phyloP scores from a whole-genome alignment of 2,113 vertebrate species.

The Jaculus jaculus region DNA sequence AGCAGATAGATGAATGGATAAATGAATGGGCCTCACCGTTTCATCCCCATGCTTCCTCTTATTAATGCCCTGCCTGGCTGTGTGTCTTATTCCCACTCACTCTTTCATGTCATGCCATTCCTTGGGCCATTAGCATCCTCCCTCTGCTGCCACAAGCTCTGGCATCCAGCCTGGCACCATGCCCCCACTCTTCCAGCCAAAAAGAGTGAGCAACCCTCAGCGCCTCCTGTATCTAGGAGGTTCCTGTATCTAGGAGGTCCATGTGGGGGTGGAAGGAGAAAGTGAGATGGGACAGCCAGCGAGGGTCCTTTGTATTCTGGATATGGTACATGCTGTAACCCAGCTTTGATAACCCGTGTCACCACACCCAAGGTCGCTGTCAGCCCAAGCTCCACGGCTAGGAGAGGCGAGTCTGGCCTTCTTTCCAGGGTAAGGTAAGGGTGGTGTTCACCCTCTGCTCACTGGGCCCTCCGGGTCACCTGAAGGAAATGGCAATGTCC shows the following conservation, averaged over 20 bases:
- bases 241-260: not conserved
- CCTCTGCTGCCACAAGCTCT: conserved; percentile 40
- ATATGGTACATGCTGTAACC: not conserved
- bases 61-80: not conserved
- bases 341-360: not conserved
- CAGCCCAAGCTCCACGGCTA: not conserved
- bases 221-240: conserved; percentile 14
- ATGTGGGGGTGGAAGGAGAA: not conserved
- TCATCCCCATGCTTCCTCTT: not conserved
- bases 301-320: not conserved
- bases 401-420: not conserved
- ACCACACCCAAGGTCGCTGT: not conserved
- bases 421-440: too few species aligned
- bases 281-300: not conserved
- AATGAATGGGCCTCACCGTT: not conserved
- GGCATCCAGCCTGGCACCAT: conserved; percentile 62
- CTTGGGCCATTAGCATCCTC: conserved; percentile 27
- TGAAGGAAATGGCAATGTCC: not conserved
- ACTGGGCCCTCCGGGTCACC: not conserved
- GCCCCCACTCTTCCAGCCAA: conserved; percentile 43
- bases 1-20: not conserved
- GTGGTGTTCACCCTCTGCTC: not conserved
- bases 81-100: not conserved
- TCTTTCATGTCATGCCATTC: not conserved
- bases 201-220: conserved; percentile 47